These are phyloP conservation scores for Virgularia gustaviana DNA, from an alignment of 92 coral and sea anemone genomes.

Conservation along the genomic window DNA sequence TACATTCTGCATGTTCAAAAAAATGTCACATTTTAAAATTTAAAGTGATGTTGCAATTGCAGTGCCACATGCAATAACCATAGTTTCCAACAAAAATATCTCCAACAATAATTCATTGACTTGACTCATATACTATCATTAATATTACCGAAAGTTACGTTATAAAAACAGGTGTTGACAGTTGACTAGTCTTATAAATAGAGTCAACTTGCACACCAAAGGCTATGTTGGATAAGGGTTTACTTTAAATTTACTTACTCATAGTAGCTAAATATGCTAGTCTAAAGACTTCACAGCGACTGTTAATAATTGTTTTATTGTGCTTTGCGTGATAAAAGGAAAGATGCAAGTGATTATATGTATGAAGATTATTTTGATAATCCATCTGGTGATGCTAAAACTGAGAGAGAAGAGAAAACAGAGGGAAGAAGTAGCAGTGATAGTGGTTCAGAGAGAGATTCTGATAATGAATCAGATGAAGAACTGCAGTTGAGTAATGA, in stretches of 20 bases:
- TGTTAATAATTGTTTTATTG: too few species aligned
- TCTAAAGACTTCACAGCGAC: too few species aligned
- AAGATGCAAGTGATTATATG: conserved; percentile 48
- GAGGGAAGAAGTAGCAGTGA: not conserved
- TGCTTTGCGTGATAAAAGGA: conserved; percentile 36
- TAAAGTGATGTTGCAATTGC: too few species aligned
- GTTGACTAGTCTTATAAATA: too few species aligned
- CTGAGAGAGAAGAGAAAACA: not conserved
- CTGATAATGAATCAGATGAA: not conserved
- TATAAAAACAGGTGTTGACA: too few species aligned
- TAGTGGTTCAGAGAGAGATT: conserved; percentile 13
- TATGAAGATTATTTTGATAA: conserved; percentile 88
- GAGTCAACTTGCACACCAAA: not conserved
- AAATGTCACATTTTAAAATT: too few species aligned
- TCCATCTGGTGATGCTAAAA: conserved; percentile 61
- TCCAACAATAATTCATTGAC: too few species aligned
- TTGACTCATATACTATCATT: too few species aligned
- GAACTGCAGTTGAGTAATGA: conserved; percentile 36
- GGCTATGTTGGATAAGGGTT: conserved; percentile 13
- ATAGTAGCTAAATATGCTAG: conserved; percentile 13
- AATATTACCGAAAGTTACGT: too few species aligned
- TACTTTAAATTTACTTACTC: conserved; percentile 10
- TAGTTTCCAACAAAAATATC: too few species aligned
- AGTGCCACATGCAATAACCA: too few species aligned
- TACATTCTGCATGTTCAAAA: too few species aligned